These are phyloP conservation scores for Yponomeuta plumbellus DNA, from an alignment of 2,888 invertebrate genomes.

Conservation along the genomic window DNA sequence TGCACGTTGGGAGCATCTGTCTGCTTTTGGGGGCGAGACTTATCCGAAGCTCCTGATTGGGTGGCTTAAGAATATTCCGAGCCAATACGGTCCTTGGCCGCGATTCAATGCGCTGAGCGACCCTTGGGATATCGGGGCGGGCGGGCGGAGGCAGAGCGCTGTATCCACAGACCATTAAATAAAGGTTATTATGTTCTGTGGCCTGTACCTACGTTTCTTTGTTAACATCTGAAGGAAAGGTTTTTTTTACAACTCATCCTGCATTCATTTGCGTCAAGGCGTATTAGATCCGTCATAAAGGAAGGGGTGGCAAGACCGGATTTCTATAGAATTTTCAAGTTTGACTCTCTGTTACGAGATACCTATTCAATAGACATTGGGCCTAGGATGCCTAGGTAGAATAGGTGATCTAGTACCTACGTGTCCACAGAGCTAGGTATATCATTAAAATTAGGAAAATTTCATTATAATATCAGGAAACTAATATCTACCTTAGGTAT, in stretches of 20 bases:
- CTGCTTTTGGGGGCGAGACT: slow-evolving; percentile 35
- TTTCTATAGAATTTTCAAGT: not conserved
- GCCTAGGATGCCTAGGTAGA: too few species aligned
- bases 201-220: not conserved
- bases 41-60: slow-evolving; percentile 54
- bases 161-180: too few species aligned
- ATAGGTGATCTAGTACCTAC: too few species aligned
- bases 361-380: too few species aligned
- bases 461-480: too few species aligned
- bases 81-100: slow-evolving; percentile 46
- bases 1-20: slow-evolving; percentile 60
- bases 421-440: too few species aligned
- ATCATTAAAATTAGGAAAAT: too few species aligned
- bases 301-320: not conserved
- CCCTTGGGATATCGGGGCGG: not conserved
- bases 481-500: too few species aligned
- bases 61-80: slow-evolving; percentile 30
- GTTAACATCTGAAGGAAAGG: not conserved
- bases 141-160: not conserved
- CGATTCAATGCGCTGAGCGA: slow-evolving; percentile 3
- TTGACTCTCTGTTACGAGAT: too few species aligned
- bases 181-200: too few species aligned
- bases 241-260: not conserved
- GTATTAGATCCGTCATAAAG: not conserved
- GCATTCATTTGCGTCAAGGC: not conserved